phyloP scores from a whole-genome alignment of 2,888 invertebrate genomes.

The Brenthis hecate region DNA sequence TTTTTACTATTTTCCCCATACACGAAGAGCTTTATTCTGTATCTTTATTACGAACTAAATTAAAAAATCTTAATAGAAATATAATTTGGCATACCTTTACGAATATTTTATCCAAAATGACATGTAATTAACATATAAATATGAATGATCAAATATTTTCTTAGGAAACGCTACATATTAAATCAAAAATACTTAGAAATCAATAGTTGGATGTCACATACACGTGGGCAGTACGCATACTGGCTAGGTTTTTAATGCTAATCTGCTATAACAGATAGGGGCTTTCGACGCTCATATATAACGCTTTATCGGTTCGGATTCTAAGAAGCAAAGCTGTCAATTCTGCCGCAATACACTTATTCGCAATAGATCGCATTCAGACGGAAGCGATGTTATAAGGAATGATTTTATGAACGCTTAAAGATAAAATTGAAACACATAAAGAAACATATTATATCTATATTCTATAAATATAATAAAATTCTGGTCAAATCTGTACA shows the following conservation, averaged over 20 bases:
- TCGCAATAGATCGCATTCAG: slow-evolving; percentile 15
- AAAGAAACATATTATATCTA: too few relatives aligned
- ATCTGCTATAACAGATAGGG: slow-evolving; percentile 63
- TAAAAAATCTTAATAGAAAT: background rate
- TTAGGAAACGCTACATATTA: slow-evolving; percentile 7
- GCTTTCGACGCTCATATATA: slow-evolving; percentile 56
- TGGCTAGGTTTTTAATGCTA: slow-evolving; percentile 60
- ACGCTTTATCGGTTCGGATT: slow-evolving; percentile 42
- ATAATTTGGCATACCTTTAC: too few relatives aligned
- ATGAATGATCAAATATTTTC: background rate
- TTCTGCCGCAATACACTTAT: slow-evolving; percentile 21
- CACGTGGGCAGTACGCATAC: slow-evolving; percentile 42
- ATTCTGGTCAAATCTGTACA: too few relatives aligned
- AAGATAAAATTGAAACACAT: too few relatives aligned
- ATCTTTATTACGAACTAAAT: too few relatives aligned
- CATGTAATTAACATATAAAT: background rate
- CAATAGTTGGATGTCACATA: slow-evolving; percentile 40
- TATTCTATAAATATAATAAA: too few relatives aligned
- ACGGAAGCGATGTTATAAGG: background rate
- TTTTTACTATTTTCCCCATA: too few relatives aligned
- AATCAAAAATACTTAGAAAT: slow-evolving; percentile 40
- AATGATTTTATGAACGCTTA: too few relatives aligned
- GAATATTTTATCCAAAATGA: too few relatives aligned
- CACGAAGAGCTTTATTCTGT: too few relatives aligned
- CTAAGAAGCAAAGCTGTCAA: slow-evolving; percentile 32